Evolutionary conservation across 2,888 invertebrate genomes (phyloP), one percentile per base, ranked within the genome.

Genomic region (Cephonodes hylas): DNA sequence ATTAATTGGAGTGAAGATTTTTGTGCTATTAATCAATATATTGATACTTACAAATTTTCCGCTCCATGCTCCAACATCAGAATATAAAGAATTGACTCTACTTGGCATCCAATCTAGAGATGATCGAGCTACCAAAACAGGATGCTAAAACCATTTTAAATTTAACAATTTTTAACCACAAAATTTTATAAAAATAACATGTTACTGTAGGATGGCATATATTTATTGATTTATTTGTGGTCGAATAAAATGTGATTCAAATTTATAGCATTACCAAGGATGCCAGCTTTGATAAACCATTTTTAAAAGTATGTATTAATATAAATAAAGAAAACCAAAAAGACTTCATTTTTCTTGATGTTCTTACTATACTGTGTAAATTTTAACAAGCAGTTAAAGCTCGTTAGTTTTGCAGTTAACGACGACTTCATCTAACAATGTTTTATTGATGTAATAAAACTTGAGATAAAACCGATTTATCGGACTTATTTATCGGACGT

Each of bases 31-130:
- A 53, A 8, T 1, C 15, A 10, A 10, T 42, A 56, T 38, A 22
- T 22, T 4, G n/a, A 48, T 57, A 18, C 88, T 79, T 77, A 92
- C 92, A 67, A 92, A 92, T 81, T 91, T 91, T 59, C 92, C 92
- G 66, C 92, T 92, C 92, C 92, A 92, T 13, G 91, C 91, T 42
- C 92, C 92, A 7, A 92, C 90, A 74, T 92, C 91, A 0, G 92
- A 92, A 68, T 91, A 92, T 1, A 92, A 75, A 0, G 92, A 92
- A 69, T 92, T 92, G 0, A 92, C 78, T 73, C 91, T 80, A 68
- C 91, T 92, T 27, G 91, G 92, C 89, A 92, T 89, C 92, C 92
- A 92, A 73, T 91, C 91, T 59, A 89, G 69, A 0, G 91, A 86
- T 1, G 91, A 90, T 3, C 91, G 85, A 7, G 91, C 89, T 5